Evolutionary conservation across 2,888 invertebrate genomes (phyloP).

Genomic region (Coenonympha arcania): DNA sequence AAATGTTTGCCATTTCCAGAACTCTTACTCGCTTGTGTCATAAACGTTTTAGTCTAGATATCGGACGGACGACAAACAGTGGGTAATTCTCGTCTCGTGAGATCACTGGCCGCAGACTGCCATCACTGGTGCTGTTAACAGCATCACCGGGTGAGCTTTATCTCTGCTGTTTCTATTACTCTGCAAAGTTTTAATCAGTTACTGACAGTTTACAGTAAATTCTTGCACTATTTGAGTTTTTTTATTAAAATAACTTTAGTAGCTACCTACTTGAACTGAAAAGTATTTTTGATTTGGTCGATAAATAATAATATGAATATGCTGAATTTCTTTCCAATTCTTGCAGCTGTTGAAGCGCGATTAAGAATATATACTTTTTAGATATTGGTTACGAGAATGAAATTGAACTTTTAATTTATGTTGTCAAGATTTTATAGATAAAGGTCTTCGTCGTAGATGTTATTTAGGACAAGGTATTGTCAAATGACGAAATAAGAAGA

Average conservation of each 20-base stretch:
- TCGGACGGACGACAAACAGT: conserved; percentile 39
- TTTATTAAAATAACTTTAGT: not conserved
- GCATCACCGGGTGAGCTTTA: conserved; percentile 51
- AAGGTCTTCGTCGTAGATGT: too few species aligned
- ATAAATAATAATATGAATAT: too few species aligned
- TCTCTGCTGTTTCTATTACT: conserved; percentile 34
- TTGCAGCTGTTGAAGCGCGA: too few species aligned
- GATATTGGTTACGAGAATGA: too few species aligned
- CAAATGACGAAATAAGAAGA: not conserved
- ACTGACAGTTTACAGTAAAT: not conserved
- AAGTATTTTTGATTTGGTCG: too few species aligned
- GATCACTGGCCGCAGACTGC: conserved; percentile 53
- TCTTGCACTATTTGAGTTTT: not conserved
- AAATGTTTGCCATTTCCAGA: conserved; percentile 24
- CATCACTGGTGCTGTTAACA: conserved; percentile 40
- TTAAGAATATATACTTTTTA: too few species aligned
- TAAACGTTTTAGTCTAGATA: conserved; percentile 23
- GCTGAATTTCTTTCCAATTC: too few species aligned
- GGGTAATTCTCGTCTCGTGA: conserved; percentile 63
- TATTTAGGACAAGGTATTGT: not conserved
- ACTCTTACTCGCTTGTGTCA: conserved; percentile 13
- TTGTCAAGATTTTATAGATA: too few species aligned
- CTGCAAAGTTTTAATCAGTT: not conserved
- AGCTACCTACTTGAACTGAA: too few species aligned
- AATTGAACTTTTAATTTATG: too few species aligned